A percentile compares a stretch with the other conserved stretches of the same genome.
Evolutionary conservation across 2,113 vertebrate genomes (phyloP).

Genomic region (Microtus montanus): DNA sequence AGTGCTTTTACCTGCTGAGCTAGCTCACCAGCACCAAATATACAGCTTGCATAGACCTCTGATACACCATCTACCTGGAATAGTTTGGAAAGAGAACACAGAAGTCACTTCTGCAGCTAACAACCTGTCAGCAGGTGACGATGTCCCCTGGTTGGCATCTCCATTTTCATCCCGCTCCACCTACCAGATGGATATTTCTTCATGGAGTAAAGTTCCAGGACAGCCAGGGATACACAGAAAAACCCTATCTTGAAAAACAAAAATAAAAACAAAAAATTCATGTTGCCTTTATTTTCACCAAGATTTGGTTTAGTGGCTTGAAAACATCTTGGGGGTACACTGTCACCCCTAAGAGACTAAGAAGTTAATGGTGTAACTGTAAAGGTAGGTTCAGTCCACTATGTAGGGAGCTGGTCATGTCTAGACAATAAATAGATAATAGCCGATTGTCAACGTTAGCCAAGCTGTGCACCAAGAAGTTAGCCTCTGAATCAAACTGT

Average conservation of each 20-base stretch:
- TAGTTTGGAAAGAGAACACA: neutral
- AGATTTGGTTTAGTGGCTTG: neutral
- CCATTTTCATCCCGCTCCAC: neutral
- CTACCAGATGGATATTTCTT: neutral
- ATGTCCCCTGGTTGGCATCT: neutral
- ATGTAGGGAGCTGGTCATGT: neutral
- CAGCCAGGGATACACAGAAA: neutral
- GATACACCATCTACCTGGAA: neutral
- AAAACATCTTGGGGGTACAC: neutral
- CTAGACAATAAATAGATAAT: neutral
- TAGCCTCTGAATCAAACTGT: neutral
- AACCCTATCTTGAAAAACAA: neutral
- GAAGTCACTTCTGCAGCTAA: neutral
- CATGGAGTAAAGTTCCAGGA: neutral
- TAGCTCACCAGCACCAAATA: neutral
- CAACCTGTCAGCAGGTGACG: neutral
- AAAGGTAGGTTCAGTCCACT: neutral
- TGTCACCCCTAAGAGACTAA: neutral
- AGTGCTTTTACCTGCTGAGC: neutral
- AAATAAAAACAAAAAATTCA: neutral
- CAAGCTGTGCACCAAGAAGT: neutral
- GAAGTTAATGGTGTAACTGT: neutral
- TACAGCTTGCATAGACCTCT: neutral
- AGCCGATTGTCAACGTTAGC: neutral
- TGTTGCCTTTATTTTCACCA: slow-evolving; percentile 18